Evolutionary conservation across 64 coral and sea anemone species (phyloP).

Genomic region (Astreopora myriophthalma): DNA sequence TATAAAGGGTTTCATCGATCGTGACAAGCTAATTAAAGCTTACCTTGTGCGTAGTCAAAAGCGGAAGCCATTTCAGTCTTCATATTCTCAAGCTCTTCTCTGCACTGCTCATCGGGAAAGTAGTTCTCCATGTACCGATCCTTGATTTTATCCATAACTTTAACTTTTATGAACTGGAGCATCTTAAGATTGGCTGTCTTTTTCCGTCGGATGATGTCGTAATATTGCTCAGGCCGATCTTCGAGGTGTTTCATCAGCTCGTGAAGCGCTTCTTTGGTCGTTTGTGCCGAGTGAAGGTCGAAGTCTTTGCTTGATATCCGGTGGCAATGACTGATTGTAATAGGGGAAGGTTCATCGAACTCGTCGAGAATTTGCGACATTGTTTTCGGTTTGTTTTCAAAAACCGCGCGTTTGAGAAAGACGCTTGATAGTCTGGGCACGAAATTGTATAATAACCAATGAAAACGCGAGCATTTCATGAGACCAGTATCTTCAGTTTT

Average conservation of each 20-base stretch:
- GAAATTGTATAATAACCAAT: not conserved
- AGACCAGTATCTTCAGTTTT: not conserved
- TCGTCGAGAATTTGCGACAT: conserved; percentile 24
- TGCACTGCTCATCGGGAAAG: conserved; percentile 6
- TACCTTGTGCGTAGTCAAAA: conserved; percentile 29
- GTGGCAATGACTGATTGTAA: not conserved
- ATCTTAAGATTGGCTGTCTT: conserved; percentile 27
- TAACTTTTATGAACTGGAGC: conserved; percentile 20
- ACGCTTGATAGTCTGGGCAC: not conserved
- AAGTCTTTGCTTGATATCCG: conserved; percentile 15
- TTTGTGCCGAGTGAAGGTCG: not conserved
- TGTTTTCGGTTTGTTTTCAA: not conserved
- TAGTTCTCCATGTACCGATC: conserved; percentile 24
- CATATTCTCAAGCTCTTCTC: not conserved
- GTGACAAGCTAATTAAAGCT: not conserved
- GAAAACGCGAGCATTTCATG: not conserved
- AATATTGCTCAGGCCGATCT: not conserved
- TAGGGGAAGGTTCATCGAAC: conserved; percentile 28
- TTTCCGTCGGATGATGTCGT: not conserved
- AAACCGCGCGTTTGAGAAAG: conserved; percentile 1
- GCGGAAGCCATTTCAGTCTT: not conserved
- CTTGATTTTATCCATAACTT: conserved; percentile 4
- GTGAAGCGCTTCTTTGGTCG: not conserved
- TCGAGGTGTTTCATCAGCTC: conserved; percentile 13
- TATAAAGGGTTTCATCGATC: no score